Evolutionary conservation across 2,797 vertebrate genomes (phyloP).

Genomic region (Ceyx erithaca): DNA sequence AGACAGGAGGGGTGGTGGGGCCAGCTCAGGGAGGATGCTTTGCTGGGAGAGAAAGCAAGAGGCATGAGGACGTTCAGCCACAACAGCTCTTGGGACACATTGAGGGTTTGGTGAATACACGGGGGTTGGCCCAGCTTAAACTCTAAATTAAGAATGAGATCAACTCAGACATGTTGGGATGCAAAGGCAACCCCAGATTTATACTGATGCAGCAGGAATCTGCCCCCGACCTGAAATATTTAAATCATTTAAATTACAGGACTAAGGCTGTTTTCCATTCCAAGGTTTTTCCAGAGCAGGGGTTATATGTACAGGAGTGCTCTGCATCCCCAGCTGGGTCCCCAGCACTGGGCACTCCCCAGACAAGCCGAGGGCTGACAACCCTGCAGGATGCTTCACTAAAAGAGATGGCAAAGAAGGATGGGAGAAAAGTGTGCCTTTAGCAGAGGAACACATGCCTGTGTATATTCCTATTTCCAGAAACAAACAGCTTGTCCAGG

Average conservation of each 20-base stretch:
- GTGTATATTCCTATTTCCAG: background rate
- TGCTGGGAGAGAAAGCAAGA: background rate
- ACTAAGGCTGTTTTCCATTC: background rate
- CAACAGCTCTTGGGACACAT: background rate
- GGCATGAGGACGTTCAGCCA: background rate
- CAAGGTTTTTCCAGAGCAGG: background rate
- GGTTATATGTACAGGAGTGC: fast-evolving
- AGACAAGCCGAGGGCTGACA: background rate
- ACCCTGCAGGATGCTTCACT: background rate
- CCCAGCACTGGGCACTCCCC: background rate
- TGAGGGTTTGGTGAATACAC: background rate
- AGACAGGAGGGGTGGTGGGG: background rate
- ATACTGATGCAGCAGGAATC: background rate
- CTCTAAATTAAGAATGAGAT: background rate
- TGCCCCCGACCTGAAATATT: background rate
- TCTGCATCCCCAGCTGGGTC: background rate
- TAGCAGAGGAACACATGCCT: fast-evolving
- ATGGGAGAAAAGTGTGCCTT: background rate
- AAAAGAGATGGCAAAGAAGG: background rate
- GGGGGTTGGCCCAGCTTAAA: background rate
- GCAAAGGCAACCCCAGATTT: background rate
- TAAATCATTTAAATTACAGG: background rate
- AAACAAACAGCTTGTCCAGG: background rate
- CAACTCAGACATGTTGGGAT: background rate
- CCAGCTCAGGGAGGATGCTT: background rate